These are phyloP conservation scores for Drosophila azteca DNA, from an alignment of 1,140 invertebrate genomes.

Conservation along the genomic window DNA sequence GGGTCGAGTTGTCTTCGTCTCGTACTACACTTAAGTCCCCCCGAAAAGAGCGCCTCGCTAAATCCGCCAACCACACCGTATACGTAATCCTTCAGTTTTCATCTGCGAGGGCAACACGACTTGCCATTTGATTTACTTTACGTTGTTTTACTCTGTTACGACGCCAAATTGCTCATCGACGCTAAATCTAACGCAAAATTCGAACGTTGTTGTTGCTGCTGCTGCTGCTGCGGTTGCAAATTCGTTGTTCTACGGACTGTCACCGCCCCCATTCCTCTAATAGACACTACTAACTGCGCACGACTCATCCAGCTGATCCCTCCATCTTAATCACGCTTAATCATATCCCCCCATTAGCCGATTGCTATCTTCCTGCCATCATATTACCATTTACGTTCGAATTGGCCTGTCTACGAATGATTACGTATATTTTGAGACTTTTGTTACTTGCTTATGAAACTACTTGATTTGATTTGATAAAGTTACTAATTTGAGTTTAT, in stretches of 20 bases:
- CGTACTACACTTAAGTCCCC: neutral
- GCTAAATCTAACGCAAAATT: conserved; percentile 59
- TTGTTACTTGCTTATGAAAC: neutral
- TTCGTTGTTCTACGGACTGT: conserved; percentile 27
- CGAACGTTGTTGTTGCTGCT: conserved; percentile 68
- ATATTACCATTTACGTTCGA: conserved; percentile 61
- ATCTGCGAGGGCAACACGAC: too few species aligned
- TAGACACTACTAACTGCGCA: conserved; percentile 13
- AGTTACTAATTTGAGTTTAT: neutral
- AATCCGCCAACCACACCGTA: conserved; percentile 3
- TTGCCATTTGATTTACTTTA: too few species aligned
- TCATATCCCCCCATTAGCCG: conserved; percentile 15
- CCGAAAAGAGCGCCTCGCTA: conserved; percentile 12
- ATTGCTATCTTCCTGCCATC: conserved; percentile 31
- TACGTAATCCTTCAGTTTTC: conserved; percentile 3
- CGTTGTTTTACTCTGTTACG: conserved; percentile 8
- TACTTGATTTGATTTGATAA: neutral
- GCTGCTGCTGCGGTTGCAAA: conserved; percentile 59
- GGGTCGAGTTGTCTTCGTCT: too few species aligned
- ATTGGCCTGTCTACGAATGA: conserved; percentile 70
- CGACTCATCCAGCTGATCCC: conserved; percentile 17
- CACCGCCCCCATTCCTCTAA: conserved; percentile 6
- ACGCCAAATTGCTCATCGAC: conserved; percentile 55
- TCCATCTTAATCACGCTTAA: conserved; percentile 19
- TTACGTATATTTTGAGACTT: conserved; percentile 42